Conservation (phyloP, 2,113 vertebrate species). For the Triplophysa rosa region DNA sequence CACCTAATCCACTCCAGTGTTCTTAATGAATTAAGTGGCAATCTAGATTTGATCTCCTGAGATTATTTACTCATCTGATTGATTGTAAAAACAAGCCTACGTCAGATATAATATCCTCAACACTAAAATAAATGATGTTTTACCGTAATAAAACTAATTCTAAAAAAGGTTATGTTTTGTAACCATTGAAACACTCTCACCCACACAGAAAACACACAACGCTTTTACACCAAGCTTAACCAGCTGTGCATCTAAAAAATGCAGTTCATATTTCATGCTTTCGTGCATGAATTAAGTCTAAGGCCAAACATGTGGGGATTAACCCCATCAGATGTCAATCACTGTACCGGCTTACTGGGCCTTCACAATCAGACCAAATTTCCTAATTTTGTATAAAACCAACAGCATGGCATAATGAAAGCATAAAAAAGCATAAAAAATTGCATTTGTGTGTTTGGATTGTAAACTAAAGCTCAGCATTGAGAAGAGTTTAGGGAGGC, state of each 20-base stretch:
- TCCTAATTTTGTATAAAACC: conserved; percentile 28
- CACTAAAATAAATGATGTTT: no score
- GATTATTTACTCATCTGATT: conserved; percentile 64
- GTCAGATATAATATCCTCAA: no score
- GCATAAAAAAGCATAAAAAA: neutral
- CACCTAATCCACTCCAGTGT: conserved; percentile 55
- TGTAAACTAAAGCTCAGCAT: no score
- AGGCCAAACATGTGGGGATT: conserved; percentile 41
- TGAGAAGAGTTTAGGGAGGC: no score
- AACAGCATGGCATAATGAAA: conserved; percentile 10
- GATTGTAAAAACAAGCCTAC: conserved; percentile 60
- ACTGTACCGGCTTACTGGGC: conserved; percentile 33
- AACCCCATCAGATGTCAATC: conserved; percentile 43
- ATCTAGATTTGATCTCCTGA: conserved; percentile 57
- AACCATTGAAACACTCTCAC: neutral
- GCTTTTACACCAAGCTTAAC: conserved; percentile 35
- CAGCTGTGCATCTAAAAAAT: conserved; percentile 46
- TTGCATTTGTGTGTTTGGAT: no score
- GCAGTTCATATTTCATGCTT: conserved; percentile 47
- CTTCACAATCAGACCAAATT: conserved; percentile 41
- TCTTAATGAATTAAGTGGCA: conserved; percentile 61
- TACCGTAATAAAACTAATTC: no score
- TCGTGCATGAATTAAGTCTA: conserved; percentile 38
- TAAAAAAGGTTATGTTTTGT: neutral
- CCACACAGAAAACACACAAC: neutral